These are phyloP conservation scores for Hydropotes inermis DNA, from an alignment of 2,113 vertebrate species.

Conservation along the genomic window DNA sequence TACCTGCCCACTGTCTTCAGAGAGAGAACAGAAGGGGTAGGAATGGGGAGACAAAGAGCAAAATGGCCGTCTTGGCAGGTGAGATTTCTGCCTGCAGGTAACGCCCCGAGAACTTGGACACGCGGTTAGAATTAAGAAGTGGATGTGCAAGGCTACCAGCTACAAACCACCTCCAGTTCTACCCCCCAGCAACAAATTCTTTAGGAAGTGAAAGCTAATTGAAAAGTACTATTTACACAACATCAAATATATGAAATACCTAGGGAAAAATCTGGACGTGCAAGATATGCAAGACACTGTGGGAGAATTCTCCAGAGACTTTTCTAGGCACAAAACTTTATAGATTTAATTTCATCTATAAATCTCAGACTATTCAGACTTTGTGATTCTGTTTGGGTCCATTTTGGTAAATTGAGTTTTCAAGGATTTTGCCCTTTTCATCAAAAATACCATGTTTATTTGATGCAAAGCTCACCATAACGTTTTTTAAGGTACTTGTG, in stretches of 20 bases:
- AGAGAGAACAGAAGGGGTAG: not conserved
- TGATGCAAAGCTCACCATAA: no score
- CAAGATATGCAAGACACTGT: no score
- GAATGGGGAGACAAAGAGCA: fast-evolving
- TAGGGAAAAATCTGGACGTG: not conserved
- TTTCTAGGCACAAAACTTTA: not conserved
- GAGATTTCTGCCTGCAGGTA: fast-evolving
- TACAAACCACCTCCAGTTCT: not conserved
- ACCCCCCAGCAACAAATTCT: not conserved
- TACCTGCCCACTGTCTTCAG: not conserved
- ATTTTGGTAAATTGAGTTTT: not conserved
- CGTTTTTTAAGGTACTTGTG: not conserved
- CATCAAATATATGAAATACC: not conserved
- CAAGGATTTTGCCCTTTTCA: not conserved
- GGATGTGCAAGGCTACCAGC: not conserved
- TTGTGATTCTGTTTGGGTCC: not conserved
- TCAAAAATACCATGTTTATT: not conserved
- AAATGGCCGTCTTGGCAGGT: not conserved
- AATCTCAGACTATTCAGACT: not conserved
- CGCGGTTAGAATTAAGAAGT: not conserved
- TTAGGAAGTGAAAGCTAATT: not conserved
- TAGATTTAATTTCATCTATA: not conserved
- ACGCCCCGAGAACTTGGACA: no score
- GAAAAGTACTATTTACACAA: not conserved
- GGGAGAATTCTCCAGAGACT: no score